phyloP scores from a whole-genome alignment of 2,888 invertebrate genomes.

The Mellilla xanthometata region DNA sequence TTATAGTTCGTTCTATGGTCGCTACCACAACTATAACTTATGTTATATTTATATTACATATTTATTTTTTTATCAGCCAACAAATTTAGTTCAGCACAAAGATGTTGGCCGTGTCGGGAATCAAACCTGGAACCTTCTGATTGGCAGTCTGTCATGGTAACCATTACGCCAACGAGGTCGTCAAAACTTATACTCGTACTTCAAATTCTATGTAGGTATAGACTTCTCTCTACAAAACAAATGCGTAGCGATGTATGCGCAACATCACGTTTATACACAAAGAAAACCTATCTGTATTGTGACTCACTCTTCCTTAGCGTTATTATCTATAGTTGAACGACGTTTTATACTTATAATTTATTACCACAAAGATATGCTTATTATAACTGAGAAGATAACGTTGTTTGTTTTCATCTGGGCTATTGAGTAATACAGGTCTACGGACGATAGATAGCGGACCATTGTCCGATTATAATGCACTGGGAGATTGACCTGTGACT shows the following conservation, averaged over 20 bases:
- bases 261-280: background rate
- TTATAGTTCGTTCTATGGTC: too few relatives aligned
- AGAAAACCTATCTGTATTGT: background rate
- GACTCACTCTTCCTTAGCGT: conserved; percentile 1
- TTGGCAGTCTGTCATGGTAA: too few relatives aligned
- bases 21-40: too few relatives aligned
- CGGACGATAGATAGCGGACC: conserved; percentile 23
- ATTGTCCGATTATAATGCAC: conserved; percentile 14
- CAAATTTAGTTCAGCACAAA: too few relatives aligned
- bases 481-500: conserved; percentile 3
- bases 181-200: too few relatives aligned
- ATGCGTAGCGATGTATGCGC: background rate
- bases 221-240: too few relatives aligned
- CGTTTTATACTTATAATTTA: background rate
- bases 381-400: conserved; percentile 16
- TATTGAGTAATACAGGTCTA: conserved; percentile 24
- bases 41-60: too few relatives aligned
- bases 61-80: too few relatives aligned
- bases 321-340: background rate
- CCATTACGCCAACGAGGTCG: too few relatives aligned
- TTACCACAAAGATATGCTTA: conserved; percentile 5
- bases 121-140: too few relatives aligned
- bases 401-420: conserved; percentile 21
- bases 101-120: too few relatives aligned
- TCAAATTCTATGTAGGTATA: background rate